A percentile compares a stretch with the other conserved stretches of the same genome.
Evolutionary conservation across 2,113 vertebrate genomes (phyloP).

Genomic region (Hucho hucho): DNA sequence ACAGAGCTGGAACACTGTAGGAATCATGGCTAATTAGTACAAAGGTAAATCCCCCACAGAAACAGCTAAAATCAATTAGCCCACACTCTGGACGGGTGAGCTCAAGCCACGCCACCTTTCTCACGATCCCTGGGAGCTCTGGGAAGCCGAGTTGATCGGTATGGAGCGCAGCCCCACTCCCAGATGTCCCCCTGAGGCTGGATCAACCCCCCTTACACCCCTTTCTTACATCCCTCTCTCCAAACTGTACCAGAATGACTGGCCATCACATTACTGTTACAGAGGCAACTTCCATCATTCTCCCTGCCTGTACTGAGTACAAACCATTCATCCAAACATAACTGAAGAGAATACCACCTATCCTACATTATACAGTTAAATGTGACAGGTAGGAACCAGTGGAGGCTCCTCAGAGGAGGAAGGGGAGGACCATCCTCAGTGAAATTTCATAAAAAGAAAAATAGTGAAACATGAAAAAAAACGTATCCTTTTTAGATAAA

Average conservation of each 20-base stretch:
- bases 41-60: slow-evolving; percentile 62
- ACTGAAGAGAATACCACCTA: too few species aligned
- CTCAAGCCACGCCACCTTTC: slow-evolving; percentile 70
- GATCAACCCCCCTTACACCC: not conserved
- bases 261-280: not conserved
- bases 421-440: too few species aligned
- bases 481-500: too few species aligned
- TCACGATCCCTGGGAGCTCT: slow-evolving; percentile 73
- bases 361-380: too few species aligned
- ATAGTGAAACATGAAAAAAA: too few species aligned
- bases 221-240: not conserved
- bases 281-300: not conserved
- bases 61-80: slow-evolving; percentile 77
- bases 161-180: slow-evolving; percentile 12
- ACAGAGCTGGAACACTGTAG: slow-evolving; percentile 58
- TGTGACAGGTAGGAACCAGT: too few species aligned
- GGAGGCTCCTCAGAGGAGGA: too few species aligned
- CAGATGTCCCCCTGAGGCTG: slow-evolving; percentile 23
- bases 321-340: not conserved
- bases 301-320: not conserved
- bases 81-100: slow-evolving; percentile 62
- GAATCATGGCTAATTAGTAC: slow-evolving; percentile 71
- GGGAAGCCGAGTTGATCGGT: slow-evolving; percentile 47
- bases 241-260: not conserved
- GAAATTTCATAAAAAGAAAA: too few species aligned